Evolutionary conservation across 1,140 invertebrate genomes (phyloP).

Genomic region (Solen grandis): DNA sequence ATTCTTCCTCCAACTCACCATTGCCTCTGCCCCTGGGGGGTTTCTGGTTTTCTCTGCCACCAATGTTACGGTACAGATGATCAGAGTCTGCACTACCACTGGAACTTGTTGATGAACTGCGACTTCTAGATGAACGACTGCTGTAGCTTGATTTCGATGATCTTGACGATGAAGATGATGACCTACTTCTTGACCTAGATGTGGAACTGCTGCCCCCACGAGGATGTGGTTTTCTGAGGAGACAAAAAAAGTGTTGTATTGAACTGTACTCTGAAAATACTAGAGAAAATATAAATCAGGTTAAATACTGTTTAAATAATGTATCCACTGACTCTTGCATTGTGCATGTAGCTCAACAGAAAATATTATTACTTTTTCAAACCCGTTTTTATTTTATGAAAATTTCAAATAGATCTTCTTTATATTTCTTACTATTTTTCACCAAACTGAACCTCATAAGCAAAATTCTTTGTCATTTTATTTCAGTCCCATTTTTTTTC

Average conservation of each 20-base stretch:
- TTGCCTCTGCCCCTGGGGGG: background rate
- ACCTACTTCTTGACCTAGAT: constrained; percentile 22
- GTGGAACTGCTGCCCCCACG: constrained; percentile 53
- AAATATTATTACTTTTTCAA: too few species aligned
- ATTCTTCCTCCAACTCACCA: too few species aligned
- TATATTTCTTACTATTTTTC: too few species aligned
- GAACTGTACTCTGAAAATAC: background rate
- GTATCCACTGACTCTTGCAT: too few species aligned
- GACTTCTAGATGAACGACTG: constrained; percentile 51
- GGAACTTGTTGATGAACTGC: constrained; percentile 65
- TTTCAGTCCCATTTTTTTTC: too few species aligned
- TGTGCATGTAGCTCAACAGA: too few species aligned
- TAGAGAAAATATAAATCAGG: background rate
- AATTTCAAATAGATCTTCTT: too few species aligned
- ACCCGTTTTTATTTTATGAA: too few species aligned
- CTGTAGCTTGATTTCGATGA: constrained; percentile 74
- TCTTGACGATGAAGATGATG: constrained; percentile 69
- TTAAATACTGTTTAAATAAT: background rate
- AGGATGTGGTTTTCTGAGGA: constrained; percentile 39
- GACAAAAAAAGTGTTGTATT: background rate
- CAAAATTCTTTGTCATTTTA: too few species aligned
- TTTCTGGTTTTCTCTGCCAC: constrained; percentile 32
- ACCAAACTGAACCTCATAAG: too few species aligned
- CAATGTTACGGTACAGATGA: constrained; percentile 72
- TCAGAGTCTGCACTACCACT: constrained; percentile 73